These are phyloP conservation scores for Platalea minor DNA, from an alignment of 2,797 vertebrate species.

Conservation along the genomic window DNA sequence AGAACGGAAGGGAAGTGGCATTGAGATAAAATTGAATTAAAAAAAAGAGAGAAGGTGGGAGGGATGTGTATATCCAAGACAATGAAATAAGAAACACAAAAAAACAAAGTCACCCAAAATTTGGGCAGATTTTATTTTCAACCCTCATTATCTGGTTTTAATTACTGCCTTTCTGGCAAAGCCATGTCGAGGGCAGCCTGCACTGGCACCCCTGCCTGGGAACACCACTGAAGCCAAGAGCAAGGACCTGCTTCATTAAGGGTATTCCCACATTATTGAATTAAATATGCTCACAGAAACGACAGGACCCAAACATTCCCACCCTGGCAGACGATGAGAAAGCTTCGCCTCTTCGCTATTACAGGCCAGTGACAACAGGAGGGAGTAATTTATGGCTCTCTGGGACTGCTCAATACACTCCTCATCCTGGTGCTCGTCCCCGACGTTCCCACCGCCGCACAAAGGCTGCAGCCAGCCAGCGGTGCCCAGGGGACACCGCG, in stretches of 20 bases:
- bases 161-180: background rate
- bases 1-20: background rate
- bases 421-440: background rate
- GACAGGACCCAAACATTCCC: slow-evolving; percentile 30
- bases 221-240: background rate
- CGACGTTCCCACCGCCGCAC: slow-evolving; percentile 35
- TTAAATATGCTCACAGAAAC: slow-evolving; percentile 7
- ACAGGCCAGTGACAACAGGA: slow-evolving; percentile 30
- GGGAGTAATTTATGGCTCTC: slow-evolving; percentile 47
- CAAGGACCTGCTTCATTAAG: background rate
- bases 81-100: background rate
- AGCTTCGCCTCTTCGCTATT: background rate
- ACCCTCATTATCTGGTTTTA: background rate
- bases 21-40: background rate
- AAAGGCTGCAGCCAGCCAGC: slow-evolving; percentile 28
- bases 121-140: background rate
- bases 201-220: background rate
- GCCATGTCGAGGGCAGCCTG: background rate
- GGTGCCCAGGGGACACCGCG: slow-evolving; percentile 20
- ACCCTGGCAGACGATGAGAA: slow-evolving; percentile 33
- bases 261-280: slow-evolving; percentile 11
- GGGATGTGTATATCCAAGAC: background rate
- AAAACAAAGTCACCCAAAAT: background rate
- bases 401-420: slow-evolving; percentile 3
- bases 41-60: background rate